Evolutionary conservation across 2,888 invertebrate species (phyloP).

Genomic region (Perithous albicinctus): DNA sequence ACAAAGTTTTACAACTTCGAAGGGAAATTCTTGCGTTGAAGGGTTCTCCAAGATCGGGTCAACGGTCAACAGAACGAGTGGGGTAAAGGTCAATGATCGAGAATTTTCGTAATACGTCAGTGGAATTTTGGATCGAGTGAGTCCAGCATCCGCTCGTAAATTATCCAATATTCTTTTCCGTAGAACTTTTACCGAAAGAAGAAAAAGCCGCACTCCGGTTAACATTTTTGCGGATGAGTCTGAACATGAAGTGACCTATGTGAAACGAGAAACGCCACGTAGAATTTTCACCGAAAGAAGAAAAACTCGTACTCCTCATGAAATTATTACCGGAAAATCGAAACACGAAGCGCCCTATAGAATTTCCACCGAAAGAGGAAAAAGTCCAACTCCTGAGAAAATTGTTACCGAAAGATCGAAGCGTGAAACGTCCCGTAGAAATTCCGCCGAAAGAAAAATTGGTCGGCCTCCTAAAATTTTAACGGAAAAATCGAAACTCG

Average conservation of each 20-base stretch:
- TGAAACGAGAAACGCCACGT: not conserved
- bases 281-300: not conserved
- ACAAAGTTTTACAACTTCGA: constrained; percentile 67
- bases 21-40: constrained; percentile 64
- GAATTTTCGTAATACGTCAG: constrained; percentile 47
- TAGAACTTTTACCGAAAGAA: not conserved
- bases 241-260: constrained; percentile 10
- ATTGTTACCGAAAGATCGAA: not conserved
- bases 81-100: constrained; percentile 64
- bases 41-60: constrained; percentile 24
- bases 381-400: not conserved
- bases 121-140: constrained; percentile 57
- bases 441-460: not conserved
- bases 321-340: constrained; percentile 1
- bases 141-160: constrained; percentile 11
- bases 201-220: not conserved
- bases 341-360: not conserved
- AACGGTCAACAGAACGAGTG: constrained; percentile 28
- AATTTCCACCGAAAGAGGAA: not conserved
- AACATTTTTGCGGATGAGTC: not conserved
- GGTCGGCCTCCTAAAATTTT: not conserved
- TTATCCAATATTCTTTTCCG: not conserved
- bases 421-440: not conserved
- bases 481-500: not conserved
- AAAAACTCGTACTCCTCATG: not conserved